Conservation (phyloP, 2,113 vertebrate genomes). For the Gambusia holbrooki region DNA sequence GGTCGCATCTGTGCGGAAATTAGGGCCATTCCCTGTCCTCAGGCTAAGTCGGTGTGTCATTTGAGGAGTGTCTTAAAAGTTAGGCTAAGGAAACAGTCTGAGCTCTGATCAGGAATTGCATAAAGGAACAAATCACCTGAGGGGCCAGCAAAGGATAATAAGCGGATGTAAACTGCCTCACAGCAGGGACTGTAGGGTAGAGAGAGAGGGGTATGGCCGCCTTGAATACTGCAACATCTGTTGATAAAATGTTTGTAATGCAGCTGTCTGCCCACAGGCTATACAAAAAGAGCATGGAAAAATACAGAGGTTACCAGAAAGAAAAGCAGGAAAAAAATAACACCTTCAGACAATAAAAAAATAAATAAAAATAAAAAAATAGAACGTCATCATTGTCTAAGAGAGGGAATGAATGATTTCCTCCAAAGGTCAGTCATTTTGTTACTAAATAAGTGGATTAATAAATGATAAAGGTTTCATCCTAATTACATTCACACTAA, state of each 20-base stretch:
- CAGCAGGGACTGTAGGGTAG: conserved; percentile 57
- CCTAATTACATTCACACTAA: conserved; percentile 26
- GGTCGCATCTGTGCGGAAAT: conserved; percentile 46
- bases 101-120: conserved; percentile 32
- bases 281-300: conserved; percentile 39
- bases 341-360: conserved; percentile 13
- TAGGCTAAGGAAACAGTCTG: conserved; percentile 33
- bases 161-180: conserved; percentile 63
- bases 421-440: conserved; percentile 34
- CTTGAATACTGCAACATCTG: conserved; percentile 53
- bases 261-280: conserved; percentile 75
- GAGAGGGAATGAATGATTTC: conserved; percentile 35
- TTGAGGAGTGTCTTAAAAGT: conserved; percentile 60
- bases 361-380: conserved; percentile 9
- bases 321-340: conserved; percentile 14
- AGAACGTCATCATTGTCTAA: conserved; percentile 44
- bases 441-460: conserved; percentile 15
- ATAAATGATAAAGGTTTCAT: conserved; percentile 39
- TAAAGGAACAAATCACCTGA: conserved; percentile 47
- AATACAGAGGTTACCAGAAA: conserved; percentile 28
- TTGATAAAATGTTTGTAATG: conserved; percentile 60
- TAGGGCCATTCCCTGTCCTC: conserved; percentile 37
- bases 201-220: conserved; percentile 40
- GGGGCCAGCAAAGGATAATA: conserved; percentile 53
- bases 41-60: conserved; percentile 43